These are phyloP conservation scores for Tyrophagus putrescentiae DNA, from an alignment of 1,140 invertebrate genomes.

Conservation along the genomic window DNA sequence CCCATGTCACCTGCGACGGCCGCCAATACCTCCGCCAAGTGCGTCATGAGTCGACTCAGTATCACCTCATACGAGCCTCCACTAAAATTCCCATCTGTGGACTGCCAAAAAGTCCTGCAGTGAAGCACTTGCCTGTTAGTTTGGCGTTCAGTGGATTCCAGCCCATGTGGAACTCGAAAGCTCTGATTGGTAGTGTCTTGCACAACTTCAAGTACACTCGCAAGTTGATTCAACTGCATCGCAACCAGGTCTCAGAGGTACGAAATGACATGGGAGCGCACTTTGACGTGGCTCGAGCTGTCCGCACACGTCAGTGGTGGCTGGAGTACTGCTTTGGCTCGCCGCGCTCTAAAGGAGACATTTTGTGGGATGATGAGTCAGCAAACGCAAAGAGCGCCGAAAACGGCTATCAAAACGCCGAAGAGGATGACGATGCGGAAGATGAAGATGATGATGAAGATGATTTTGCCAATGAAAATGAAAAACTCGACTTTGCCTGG, in stretches of 20 bases:
- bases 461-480: neutral
- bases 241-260: neutral
- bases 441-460: slow-evolving; percentile 1
- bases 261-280: neutral
- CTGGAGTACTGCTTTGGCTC: slow-evolving; percentile 12
- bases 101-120: neutral
- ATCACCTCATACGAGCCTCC: too few relatives aligned
- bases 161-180: neutral
- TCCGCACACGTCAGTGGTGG: slow-evolving; percentile 13
- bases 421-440: slow-evolving; percentile 4
- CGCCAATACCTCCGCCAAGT: neutral
- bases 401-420: neutral
- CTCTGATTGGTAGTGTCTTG: neutral
- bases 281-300: neutral
- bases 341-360: neutral
- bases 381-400: neutral
- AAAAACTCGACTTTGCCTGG: slow-evolving; percentile 2
- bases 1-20: neutral
- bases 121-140: neutral
- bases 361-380: neutral
- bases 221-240: neutral
- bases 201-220: neutral
- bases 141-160: neutral
- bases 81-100: too few relatives aligned
- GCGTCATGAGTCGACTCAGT: neutral